Evolutionary conservation across 2,888 invertebrate genomes (phyloP).

Genomic region (Caenorhabditis doughertyi): DNA sequence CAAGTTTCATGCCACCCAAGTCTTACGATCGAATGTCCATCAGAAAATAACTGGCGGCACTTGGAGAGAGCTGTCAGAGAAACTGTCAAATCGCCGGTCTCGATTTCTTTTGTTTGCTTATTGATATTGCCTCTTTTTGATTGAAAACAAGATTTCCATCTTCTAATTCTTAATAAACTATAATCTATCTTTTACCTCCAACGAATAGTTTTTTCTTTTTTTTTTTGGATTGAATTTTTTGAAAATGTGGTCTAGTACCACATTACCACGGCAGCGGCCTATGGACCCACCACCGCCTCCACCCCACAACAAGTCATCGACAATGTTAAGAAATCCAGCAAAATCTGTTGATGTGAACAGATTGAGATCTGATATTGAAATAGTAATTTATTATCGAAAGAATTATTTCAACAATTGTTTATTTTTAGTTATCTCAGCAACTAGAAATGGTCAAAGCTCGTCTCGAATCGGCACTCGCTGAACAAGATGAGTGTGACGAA

Average conservation of each 20-base stretch:
- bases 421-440: constrained; percentile 66
- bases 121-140: constrained; percentile 38
- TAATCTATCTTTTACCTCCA: constrained; percentile 23
- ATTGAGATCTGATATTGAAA: constrained; percentile 67
- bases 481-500: constrained; percentile 35
- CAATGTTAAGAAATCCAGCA: constrained; percentile 44
- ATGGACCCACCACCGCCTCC: constrained; percentile 64
- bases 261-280: constrained; percentile 58
- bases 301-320: constrained; percentile 54
- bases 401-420: constrained; percentile 1
- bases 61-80: constrained; percentile 43
- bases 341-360: constrained; percentile 65
- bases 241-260: constrained; percentile 65
- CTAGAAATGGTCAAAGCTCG: constrained; percentile 66
- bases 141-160: constrained; percentile 48
- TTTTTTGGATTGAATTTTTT: neutral
- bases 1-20: constrained; percentile 29
- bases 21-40: constrained; percentile 27
- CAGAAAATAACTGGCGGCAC: constrained; percentile 32
- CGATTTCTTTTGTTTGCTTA: constrained; percentile 47
- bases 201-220: neutral
- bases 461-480: constrained; percentile 58
- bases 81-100: constrained; percentile 58
- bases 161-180: constrained; percentile 30
- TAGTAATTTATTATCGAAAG: constrained; percentile 48